Evolutionary conservation across 2,113 vertebrate species (phyloP).

Genomic region (Zapornia atra): DNA sequence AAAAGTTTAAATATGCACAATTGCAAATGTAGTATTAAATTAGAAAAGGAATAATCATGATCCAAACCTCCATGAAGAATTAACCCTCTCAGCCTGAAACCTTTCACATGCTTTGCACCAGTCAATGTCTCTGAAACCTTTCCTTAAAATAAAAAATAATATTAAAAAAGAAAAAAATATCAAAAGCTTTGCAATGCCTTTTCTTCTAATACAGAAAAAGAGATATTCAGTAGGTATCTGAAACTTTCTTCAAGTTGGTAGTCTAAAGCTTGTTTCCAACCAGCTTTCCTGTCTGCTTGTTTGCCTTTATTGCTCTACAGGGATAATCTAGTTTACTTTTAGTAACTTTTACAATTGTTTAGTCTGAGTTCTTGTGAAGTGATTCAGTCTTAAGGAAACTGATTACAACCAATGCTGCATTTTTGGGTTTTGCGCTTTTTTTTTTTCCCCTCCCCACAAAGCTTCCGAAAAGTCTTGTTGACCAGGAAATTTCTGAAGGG

Average conservation of each 20-base stretch:
- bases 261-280: background rate
- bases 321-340: background rate
- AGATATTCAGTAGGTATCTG: background rate
- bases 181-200: background rate
- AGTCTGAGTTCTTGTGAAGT: conserved; percentile 19
- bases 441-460: background rate
- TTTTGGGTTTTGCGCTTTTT: no score
- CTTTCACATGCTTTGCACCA: background rate
- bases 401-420: background rate
- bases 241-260: background rate
- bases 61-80: background rate
- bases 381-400: conserved; percentile 14
- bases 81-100: background rate
- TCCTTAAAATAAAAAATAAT: background rate
- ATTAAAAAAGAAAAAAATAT: background rate
- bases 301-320: background rate
- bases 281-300: background rate
- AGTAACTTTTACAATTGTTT: conserved; percentile 15
- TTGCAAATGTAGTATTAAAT: background rate
- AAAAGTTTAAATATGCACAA: background rate
- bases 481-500: conserved; percentile 43
- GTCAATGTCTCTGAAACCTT: background rate
- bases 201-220: background rate
- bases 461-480: conserved; percentile 7
- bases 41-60: background rate